Percentiles rank a stretch among this genome's conserved stretches.
Evolutionary conservation across 2,797 vertebrate genomes (phyloP).

Genomic region (Miichthys miiuy): DNA sequence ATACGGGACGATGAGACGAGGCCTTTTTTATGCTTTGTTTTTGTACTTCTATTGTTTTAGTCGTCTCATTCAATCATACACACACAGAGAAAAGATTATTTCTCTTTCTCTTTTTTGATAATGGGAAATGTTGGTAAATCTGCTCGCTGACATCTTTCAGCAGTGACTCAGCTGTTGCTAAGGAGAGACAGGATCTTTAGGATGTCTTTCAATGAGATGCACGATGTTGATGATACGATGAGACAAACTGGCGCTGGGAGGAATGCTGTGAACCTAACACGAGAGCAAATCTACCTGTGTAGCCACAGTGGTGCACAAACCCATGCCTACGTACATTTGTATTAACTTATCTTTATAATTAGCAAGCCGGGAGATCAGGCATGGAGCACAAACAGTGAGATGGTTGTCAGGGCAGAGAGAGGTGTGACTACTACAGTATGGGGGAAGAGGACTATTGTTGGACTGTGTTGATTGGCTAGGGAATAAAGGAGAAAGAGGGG

Average conservation of each 20-base stretch:
- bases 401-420: slow-evolving; percentile 43
- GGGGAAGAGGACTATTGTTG: slow-evolving; percentile 62
- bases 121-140: slow-evolving; percentile 16
- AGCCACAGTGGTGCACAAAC: slow-evolving; percentile 12
- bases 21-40: slow-evolving; percentile 18
- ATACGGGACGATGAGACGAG: slow-evolving; percentile 21
- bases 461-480: slow-evolving; percentile 41
- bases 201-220: slow-evolving; percentile 15
- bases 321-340: slow-evolving; percentile 7
- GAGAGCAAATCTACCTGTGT: slow-evolving; percentile 24
- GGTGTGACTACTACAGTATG: slow-evolving; percentile 45
- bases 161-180: slow-evolving; percentile 58
- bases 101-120: slow-evolving; percentile 6
- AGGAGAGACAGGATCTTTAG: slow-evolving; percentile 35
- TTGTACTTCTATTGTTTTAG: slow-evolving; percentile 23
- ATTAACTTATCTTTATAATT: slow-evolving; percentile 52
- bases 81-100: neutral
- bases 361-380: slow-evolving; percentile 40
- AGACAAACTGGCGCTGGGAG: slow-evolving; percentile 4
- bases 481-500: slow-evolving; percentile 52
- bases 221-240: slow-evolving; percentile 3
- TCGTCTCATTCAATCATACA: slow-evolving; percentile 12
- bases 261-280: neutral
- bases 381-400: slow-evolving; percentile 9
- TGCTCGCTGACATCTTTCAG: slow-evolving; percentile 17